Evolutionary conservation across 2,113 vertebrate genomes (phyloP), one percentile per base, ranked within the genome.

Genomic region (Melanotaenia duboulayi): DNA sequence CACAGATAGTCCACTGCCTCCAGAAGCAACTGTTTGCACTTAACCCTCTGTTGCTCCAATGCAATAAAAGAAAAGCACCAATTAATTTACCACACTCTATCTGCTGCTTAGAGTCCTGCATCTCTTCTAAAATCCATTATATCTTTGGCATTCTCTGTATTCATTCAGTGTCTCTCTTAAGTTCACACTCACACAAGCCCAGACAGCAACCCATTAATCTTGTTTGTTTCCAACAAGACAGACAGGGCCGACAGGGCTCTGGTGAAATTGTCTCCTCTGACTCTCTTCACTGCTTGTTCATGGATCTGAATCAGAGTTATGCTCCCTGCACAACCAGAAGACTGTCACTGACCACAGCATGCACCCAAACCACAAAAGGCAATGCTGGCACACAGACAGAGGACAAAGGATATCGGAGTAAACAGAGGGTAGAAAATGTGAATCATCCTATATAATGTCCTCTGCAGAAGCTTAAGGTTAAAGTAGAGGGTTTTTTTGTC

Each of bases 151-250:
- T 20, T 56, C 24, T 76, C 54, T 58, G 19, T 51, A 84, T 74
- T 84, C 39, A 52, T 67, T 35, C 17, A 49, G 50, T 39, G 4
- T 12, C 35, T 73, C 60, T 32, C 20, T 61, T 49, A 55, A 19
- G 40, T 56, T 80, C 40, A 66, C 59, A 46, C 20, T 58, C 37
- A 20, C 37, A 59, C 39, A 55, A 52, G 32, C 59, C 51, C 62
- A 76, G 65, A 82, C 70, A 61, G 65, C 63, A 76, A 61, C 62
- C 76, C 74, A 86, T 85, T 78, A 55, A 85, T 86, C 86, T 71
- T 78, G 28, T 46, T 68, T 65, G 46, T 83, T 79, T 73, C 44
- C 42, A 58, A 64, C 49, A 9, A 44, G 46, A 73, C 69, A 72
- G 69, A 61, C 61, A 83, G 81, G 77, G 65, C 68, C 76, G 52